Base-by-base conservation (phyloP, 1,140 invertebrate species). In the Drosophila elegans region DNA sequence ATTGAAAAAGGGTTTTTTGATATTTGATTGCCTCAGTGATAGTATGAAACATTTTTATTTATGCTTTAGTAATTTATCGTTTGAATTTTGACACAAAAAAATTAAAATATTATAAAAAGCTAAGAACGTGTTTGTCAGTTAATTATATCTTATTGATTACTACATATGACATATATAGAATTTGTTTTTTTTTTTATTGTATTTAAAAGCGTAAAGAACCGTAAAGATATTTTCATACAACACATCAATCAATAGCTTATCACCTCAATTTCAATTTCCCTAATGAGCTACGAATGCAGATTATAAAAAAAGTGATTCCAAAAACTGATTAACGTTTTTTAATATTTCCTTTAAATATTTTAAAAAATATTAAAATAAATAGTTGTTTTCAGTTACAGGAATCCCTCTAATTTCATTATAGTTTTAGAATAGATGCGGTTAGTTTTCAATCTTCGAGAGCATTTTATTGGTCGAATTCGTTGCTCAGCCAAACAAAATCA, bases 401-500 rank as follows among this genome's bases (percentile, higher is more conserved):
- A 48, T 29, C 45, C 2, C 25, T 32, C 11, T n/a, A 45, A 36
- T 46, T 59, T 38, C 5, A 21, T 25, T 49, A 29, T 11, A 4
- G 9, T 34, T 49, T 62, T 62, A 53, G 60, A 62, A 39, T 56
- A 39, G 46, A 73, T 73, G 69, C 69, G 60, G 68, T 73, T 73
- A 60, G 44, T 71, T 66, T 46, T 53, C 21, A 69, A 71, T 71
- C 66, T 36, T 48, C 13, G 53, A 71, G 64, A 56, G 51, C 64
- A 16, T 48, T 69, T 71, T 44, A 55, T 38, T 34, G 51, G 42
- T 54, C 66, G 42, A 36, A 64, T 48, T 49, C 34, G 25, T 56
- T 55, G 64, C 63, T 34, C 42, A 46, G 68, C 68, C 68, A 72
- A 71, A 71, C 29, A 68, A 57, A 72, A 71, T 69, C 55, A 77